A percentile compares a stretch with the other conserved stretches of the same genome.
Evolutionary conservation across 2,797 vertebrate genomes (phyloP).

Genomic region (Schizopygopsis malacanthus): DNA sequence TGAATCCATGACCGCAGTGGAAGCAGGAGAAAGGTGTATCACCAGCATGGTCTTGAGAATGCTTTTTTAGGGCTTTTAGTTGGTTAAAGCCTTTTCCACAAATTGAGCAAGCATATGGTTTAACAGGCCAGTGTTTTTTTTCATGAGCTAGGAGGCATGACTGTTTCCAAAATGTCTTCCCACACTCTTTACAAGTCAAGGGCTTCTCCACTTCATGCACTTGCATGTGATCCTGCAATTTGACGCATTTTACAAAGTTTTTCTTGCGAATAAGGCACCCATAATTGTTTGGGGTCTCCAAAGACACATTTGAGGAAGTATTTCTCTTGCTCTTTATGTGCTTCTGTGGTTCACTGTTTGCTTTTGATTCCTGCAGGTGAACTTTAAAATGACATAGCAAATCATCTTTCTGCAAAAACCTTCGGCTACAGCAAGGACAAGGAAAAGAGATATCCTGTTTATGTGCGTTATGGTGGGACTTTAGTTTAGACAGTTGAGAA

Average conservation of each 20-base stretch:
- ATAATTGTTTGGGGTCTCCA: background rate
- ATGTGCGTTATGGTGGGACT: constrained; percentile 59
- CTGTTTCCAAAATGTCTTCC: constrained; percentile 52
- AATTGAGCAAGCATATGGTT: constrained; percentile 64
- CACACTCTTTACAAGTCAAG: constrained; percentile 55
- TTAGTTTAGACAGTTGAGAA: constrained; percentile 55
- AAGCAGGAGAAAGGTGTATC: constrained; percentile 59
- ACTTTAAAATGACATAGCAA: constrained; percentile 62
- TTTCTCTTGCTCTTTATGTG: background rate
- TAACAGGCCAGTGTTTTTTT: constrained; percentile 62
- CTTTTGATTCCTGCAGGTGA: constrained; percentile 50
- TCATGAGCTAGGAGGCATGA: constrained; percentile 55
- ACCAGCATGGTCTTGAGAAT: constrained; percentile 60
- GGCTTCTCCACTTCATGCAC: constrained; percentile 40
- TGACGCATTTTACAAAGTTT: constrained; percentile 32
- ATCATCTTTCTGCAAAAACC: constrained; percentile 54
- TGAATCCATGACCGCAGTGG: constrained; percentile 55
- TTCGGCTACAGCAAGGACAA: constrained; percentile 61
- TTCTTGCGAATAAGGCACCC: constrained; percentile 48
- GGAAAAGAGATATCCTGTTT: constrained; percentile 1
- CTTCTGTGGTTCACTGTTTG: background rate
- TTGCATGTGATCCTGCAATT: constrained; percentile 45
- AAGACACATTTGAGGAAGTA: background rate
- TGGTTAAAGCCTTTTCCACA: constrained; percentile 61
- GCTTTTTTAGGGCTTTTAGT: constrained; percentile 53